Percentiles rank a stretch among this genome's conserved stretches.
These are phyloP conservation scores for Philaethria dido DNA, from an alignment of 2,888 invertebrate genomes.

Conservation along the genomic window DNA sequence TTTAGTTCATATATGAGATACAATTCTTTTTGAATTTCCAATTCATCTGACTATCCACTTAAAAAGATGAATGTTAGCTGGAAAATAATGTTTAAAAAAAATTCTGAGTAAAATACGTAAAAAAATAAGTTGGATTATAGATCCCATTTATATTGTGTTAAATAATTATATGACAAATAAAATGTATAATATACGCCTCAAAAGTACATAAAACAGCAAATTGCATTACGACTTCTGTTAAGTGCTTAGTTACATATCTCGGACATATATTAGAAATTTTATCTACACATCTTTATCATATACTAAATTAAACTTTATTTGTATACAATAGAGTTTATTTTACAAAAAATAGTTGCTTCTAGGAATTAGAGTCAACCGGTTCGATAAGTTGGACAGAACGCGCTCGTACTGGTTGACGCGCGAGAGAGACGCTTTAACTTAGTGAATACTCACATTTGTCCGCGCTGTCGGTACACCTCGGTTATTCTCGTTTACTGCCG, in stretches of 20 bases:
- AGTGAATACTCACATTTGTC: constrained; percentile 33
- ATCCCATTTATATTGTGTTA: too few species aligned
- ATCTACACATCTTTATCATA: background rate
- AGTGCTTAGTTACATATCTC: background rate
- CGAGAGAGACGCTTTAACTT: constrained; percentile 31
- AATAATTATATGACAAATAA: too few species aligned
- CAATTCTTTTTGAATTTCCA: too few species aligned
- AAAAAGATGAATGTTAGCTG: too few species aligned
- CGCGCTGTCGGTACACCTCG: constrained; percentile 31
- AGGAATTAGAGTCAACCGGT: constrained; percentile 28
- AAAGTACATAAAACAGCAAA: background rate
- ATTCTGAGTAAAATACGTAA: too few species aligned
- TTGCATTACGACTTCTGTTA: background rate
- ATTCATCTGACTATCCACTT: too few species aligned
- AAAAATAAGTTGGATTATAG: too few species aligned
- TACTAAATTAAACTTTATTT: background rate
- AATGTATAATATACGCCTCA: background rate
- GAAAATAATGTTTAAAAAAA: too few species aligned
- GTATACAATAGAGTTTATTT: background rate
- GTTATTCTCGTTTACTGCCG: constrained; percentile 37
- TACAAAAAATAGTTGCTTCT: background rate
- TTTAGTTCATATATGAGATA: too few species aligned
- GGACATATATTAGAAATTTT: constrained; percentile 8
- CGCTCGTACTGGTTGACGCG: constrained; percentile 29
- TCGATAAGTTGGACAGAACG: constrained; percentile 39